These are phyloP conservation scores for Potamarius usumacintae DNA, from an alignment of 2,113 vertebrate species.

Conservation along the genomic window DNA sequence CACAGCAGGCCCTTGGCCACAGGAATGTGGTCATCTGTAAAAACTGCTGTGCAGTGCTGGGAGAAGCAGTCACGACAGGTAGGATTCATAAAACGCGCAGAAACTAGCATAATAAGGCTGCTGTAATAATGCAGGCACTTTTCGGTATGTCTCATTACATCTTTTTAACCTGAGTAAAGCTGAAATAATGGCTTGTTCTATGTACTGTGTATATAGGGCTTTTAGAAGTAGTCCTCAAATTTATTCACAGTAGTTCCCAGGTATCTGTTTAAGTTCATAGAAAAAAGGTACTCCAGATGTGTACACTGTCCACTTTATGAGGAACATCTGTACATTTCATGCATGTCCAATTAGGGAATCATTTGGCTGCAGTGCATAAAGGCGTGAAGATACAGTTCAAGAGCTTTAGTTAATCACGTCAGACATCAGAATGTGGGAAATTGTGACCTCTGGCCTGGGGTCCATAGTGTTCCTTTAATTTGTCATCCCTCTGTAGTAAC, in stretches of 20 bases:
- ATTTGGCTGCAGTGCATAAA: background rate
- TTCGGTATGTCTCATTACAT: background rate
- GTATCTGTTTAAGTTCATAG: background rate
- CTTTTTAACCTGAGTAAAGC: background rate
- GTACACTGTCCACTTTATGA: background rate
- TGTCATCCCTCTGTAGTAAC: background rate
- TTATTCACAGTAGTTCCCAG: background rate
- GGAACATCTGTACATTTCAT: background rate
- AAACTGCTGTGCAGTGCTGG: conserved; percentile 83
- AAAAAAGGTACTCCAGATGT: background rate
- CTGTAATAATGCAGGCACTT: background rate
- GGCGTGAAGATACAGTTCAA: background rate
- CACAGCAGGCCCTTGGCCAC: conserved; percentile 79
- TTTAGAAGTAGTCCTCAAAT: background rate
- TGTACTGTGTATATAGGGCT: background rate
- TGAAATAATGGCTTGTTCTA: background rate
- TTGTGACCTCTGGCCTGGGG: background rate
- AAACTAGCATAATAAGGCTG: conserved; percentile 24
- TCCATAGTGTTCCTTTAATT: background rate
- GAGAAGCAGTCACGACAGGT: conserved; percentile 86
- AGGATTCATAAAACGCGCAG: conserved; percentile 35
- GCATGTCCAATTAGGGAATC: background rate
- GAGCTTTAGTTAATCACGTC: background rate
- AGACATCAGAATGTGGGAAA: background rate
- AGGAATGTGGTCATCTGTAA: conserved; percentile 79